Evolutionary conservation across 53 echinoderm and acorn worm species (phyloP).

Genomic region (Henricia sp.): DNA sequence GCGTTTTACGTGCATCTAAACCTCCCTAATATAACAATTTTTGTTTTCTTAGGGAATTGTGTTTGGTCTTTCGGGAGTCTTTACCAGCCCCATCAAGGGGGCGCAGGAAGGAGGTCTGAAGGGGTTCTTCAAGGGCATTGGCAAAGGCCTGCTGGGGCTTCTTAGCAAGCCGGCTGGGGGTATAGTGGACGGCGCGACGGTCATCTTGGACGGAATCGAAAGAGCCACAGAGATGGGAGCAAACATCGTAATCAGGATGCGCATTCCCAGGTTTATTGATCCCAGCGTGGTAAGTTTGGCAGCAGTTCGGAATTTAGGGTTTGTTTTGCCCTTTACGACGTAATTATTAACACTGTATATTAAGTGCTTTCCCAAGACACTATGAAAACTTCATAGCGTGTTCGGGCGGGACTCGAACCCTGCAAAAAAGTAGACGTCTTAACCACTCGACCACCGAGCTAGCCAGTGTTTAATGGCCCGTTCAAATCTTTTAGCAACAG

Average conservation of each 20-base stretch:
- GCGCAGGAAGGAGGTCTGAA: slow-evolving; percentile 92
- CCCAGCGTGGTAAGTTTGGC: slow-evolving; percentile 74
- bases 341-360: too few relatives aligned
- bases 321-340: too few relatives aligned
- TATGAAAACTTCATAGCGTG: too few relatives aligned
- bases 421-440: too few relatives aligned
- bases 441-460: too few relatives aligned
- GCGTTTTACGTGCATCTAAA: too few relatives aligned
- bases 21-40: too few relatives aligned
- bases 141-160: slow-evolving; percentile 90
- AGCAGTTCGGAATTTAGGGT: not conserved
- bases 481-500: too few relatives aligned
- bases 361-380: too few relatives aligned
- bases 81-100: slow-evolving; percentile 90
- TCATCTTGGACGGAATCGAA: slow-evolving; percentile 90
- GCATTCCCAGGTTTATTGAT: slow-evolving; percentile 94
- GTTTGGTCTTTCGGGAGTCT: slow-evolving; percentile 83
- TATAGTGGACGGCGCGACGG: slow-evolving; percentile 84
- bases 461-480: too few relatives aligned
- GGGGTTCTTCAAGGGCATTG: slow-evolving; percentile 95
- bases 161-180: slow-evolving; percentile 90
- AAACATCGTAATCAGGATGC: slow-evolving; percentile 68
- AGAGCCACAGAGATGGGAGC: slow-evolving; percentile 94
- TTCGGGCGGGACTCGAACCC: too few relatives aligned
- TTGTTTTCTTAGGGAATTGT: slow-evolving; percentile 78